A percentile compares a stretch with the other conserved stretches of the same genome.
Conservation (phyloP, 2,797 vertebrate species). For the Aselliscus stoliczkanus region DNA sequence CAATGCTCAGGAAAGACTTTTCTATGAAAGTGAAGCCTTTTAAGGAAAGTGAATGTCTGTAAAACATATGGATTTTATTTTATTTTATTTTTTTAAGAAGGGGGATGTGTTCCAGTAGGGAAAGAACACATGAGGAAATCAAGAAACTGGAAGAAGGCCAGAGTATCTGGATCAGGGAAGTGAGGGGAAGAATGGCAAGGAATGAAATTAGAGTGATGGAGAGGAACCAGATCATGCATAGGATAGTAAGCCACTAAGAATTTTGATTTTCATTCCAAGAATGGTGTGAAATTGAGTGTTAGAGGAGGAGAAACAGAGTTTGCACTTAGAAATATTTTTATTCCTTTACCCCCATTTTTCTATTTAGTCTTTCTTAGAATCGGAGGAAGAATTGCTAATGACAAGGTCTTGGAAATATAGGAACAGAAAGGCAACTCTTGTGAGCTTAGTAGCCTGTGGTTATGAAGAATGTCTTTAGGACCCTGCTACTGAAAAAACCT, state of each 20-base stretch:
- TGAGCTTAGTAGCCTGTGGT: neutral
- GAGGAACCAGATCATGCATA: neutral
- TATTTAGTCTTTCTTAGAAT: neutral
- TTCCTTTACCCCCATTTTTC: neutral
- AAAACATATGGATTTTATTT: neutral
- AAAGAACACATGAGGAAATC: neutral
- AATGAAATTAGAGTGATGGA: neutral
- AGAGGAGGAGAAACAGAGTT: conserved; percentile 13
- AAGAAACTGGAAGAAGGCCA: conserved; percentile 21
- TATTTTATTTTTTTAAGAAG: conserved; percentile 32
- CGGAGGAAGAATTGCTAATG: neutral
- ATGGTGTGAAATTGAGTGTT: conserved; percentile 34
- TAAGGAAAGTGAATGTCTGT: neutral
- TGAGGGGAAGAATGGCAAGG: neutral
- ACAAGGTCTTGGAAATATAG: neutral
- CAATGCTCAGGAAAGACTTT: neutral
- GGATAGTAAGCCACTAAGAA: neutral
- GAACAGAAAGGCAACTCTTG: neutral
- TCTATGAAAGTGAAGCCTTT: neutral
- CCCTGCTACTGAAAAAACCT: neutral
- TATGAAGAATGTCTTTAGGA: neutral
- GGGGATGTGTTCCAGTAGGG: neutral
- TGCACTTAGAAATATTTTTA: neutral
- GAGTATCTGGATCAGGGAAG: neutral
- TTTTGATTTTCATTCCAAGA: conserved; percentile 22